Conservation (phyloP, 2,113 vertebrate genomes). For the Xenopus borealis region DNA sequence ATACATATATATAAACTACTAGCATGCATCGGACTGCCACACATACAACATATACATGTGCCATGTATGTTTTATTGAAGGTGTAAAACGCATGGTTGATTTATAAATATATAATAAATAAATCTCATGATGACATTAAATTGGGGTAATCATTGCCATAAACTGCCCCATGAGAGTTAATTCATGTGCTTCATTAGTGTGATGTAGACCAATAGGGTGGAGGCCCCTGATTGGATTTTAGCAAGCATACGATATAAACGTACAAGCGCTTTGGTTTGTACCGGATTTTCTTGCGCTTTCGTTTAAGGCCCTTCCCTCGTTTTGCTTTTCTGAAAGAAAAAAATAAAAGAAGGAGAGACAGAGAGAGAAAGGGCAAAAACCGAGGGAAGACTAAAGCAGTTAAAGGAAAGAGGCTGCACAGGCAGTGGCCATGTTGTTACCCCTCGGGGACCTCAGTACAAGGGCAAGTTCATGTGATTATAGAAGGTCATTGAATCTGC, state of each 20-base stretch:
- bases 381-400: slow-evolving; percentile 43
- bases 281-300: slow-evolving; percentile 96
- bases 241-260: slow-evolving; percentile 79
- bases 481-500: too few relatives aligned
- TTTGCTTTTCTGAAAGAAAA: slow-evolving; percentile 93
- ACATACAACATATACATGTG: too few relatives aligned
- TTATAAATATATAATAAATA: neutral
- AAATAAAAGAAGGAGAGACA: slow-evolving; percentile 59
- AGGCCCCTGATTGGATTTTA: slow-evolving; percentile 7
- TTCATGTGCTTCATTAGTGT: slow-evolving; percentile 27
- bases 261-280: slow-evolving; percentile 90
- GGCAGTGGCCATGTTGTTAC: too few relatives aligned
- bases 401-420: slow-evolving; percentile 31
- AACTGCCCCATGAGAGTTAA: neutral
- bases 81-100: too few relatives aligned
- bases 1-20: too few relatives aligned
- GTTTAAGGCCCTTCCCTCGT: slow-evolving; percentile 93
- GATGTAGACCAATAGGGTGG: neutral
- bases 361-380: slow-evolving; percentile 46
- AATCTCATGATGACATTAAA: slow-evolving; percentile 41
- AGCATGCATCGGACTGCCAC: too few relatives aligned
- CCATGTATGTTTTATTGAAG: too few relatives aligned
- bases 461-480: too few relatives aligned
- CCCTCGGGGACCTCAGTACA: too few relatives aligned
- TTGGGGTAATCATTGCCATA: neutral